phyloP scores from a whole-genome alignment of 1,140 invertebrate species.

The Magallana angulata region DNA sequence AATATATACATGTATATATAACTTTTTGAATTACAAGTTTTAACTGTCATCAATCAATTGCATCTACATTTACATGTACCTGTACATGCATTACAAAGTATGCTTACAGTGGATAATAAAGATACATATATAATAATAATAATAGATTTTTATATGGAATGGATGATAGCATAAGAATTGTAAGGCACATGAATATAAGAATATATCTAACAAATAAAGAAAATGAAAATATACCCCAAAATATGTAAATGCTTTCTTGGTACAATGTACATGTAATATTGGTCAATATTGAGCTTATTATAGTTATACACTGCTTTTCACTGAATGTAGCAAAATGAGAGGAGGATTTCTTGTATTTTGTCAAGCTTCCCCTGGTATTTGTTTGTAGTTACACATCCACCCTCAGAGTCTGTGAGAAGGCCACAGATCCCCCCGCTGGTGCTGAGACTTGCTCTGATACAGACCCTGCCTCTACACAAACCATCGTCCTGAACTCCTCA shows the following conservation, averaged over 20 bases:
- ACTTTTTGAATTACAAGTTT: no score
- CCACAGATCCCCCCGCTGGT: slow-evolving; percentile 85
- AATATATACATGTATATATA: no score
- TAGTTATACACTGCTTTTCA: neutral
- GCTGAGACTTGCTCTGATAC: slow-evolving; percentile 91
- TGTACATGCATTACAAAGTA: neutral
- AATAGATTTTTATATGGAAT: neutral
- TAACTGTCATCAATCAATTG: no score
- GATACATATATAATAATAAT: neutral
- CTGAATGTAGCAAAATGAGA: no score
- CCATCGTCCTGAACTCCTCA: slow-evolving; percentile 96
- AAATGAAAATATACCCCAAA: neutral
- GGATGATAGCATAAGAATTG: neutral
- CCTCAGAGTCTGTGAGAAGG: slow-evolving; percentile 51
- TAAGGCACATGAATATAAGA: neutral
- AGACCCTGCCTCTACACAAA: slow-evolving; percentile 95
- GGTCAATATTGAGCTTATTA: neutral
- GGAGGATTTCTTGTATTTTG: no score
- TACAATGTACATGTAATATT: neutral
- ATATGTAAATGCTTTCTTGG: no score
- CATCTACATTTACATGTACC: no score
- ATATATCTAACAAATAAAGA: neutral
- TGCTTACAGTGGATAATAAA: neutral
- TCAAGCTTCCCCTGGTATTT: no score
- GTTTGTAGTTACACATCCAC: neutral